Evolutionary conservation across 2,888 invertebrate genomes (phyloP).

Genomic region (Agonum fuliginosum): DNA sequence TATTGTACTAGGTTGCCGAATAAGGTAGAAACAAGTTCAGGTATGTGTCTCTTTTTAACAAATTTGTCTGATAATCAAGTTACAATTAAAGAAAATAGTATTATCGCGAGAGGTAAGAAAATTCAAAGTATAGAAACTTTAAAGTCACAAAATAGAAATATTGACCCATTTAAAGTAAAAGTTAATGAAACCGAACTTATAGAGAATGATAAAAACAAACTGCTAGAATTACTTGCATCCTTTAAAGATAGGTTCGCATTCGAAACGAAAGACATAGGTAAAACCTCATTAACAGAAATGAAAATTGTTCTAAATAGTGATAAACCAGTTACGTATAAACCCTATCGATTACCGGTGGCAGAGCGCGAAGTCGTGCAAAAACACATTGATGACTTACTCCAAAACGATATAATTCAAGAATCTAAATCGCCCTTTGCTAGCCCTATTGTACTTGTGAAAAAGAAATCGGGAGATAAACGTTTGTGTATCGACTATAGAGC

Average conservation of each 20-base stretch:
- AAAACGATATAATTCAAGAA: conserved; percentile 2
- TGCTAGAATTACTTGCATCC: not conserved
- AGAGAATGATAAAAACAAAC: not conserved
- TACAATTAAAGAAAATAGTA: not conserved
- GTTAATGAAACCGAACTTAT: not conserved
- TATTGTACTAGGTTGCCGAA: not conserved
- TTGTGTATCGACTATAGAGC: not conserved
- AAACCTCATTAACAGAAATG: conserved; percentile 1
- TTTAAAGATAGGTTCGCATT: conserved; percentile 1
- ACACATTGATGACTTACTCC: not conserved
- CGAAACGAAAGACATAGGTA: not conserved
- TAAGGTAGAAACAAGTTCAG: not conserved
- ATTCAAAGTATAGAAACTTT: no score
- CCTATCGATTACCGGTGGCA: no score
- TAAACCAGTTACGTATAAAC: no score
- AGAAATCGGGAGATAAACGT: not conserved
- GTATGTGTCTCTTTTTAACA: conserved; percentile 6
- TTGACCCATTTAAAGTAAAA: no score
- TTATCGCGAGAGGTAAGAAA: no score
- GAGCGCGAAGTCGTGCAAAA: no score
- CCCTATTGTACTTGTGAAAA: not conserved
- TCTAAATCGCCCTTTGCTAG: not conserved
- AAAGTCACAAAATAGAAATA: no score
- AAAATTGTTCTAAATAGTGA: not conserved
- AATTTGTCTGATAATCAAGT: not conserved